Percentiles rank a stretch among this genome's conserved stretches.
Evolutionary conservation across 2,888 invertebrate genomes (phyloP).

Genomic region (Heliconius sara): DNA sequence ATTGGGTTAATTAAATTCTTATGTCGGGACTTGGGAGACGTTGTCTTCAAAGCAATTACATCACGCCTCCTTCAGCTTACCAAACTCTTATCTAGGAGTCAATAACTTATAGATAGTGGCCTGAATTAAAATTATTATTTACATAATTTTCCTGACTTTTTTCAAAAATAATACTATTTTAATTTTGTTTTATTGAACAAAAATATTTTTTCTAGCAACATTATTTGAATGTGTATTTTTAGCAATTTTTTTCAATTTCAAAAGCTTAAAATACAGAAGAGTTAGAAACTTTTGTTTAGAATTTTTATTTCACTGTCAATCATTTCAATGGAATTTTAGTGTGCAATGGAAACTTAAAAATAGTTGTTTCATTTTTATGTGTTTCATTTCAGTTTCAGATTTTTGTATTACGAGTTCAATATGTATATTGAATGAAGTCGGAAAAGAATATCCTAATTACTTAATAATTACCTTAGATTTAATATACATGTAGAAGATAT

Average conservation of each 20-base stretch:
- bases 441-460: background rate
- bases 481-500: too few species aligned
- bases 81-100: conserved; percentile 49
- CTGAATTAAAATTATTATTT: background rate
- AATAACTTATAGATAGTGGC: background rate
- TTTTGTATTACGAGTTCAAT: background rate
- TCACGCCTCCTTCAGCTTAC: conserved; percentile 73
- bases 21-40: conserved; percentile 65
- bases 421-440: background rate
- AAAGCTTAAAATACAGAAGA: conserved; percentile 5
- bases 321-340: conserved; percentile 6
- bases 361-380: background rate
- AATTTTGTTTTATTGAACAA: too few species aligned
- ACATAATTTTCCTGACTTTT: too few species aligned
- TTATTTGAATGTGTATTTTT: background rate
- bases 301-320: conserved; percentile 9
- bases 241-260: background rate
- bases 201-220: background rate
- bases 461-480: background rate
- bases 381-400: background rate
- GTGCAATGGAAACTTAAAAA: conserved; percentile 2
- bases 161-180: too few species aligned
- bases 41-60: conserved; percentile 61
- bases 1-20: conserved; percentile 79
- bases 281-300: background rate